Base-by-base conservation (phyloP, 2,113 vertebrate species). In the Vombatus ursinus region DNA sequence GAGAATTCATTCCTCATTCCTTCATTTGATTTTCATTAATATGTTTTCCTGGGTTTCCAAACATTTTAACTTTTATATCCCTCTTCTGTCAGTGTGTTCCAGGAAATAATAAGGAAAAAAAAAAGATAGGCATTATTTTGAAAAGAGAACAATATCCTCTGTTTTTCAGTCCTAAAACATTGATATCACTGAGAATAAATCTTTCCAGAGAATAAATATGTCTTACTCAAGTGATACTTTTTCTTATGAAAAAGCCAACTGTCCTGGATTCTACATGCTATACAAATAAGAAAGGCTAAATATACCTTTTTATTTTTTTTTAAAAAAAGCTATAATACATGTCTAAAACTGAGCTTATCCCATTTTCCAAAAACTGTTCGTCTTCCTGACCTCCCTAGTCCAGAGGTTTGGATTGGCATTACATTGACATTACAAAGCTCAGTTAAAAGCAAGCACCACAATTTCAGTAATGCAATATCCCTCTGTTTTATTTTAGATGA, bases 21-120 rank as follows among this genome's bases (percentile, higher is more conserved):
- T 19, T 52, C 28, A 51, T 93, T 94, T 95, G 23, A 14, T 92
- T 92, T 54, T 28, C 52, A 92, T 97, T 97, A 96, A 77, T 97
- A 95, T 5, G 47, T 2, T 0, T 24, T 96, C 49, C 11, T 90
- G 37, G 49, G 4, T 92, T 97, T 97, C 68, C 96, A 97, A 96
- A 94, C 44, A 49, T 90, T 97, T 95, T 95, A 96, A 89, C 90
- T 93, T 51, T 93, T 96, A 90, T 92, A 52, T 47, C 48, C 90
- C 68, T 90, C 89, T 31, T 84, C 89, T 90, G 89, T 95, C 91
- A 94, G 37, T 92, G 19, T 94, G 25, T 93, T 84, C 14, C 22
- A 94, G 92, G 52, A 92, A 97, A 96, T 19, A 90, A 77, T 24
- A 93, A 61, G 93, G 93, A 25, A 8, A 19, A 44, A 19, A 44